Percentiles rank a stretch among this genome's conserved stretches.
phyloP scores from a whole-genome alignment of 2,113 vertebrate genomes.

The Terrapene triunguis region DNA sequence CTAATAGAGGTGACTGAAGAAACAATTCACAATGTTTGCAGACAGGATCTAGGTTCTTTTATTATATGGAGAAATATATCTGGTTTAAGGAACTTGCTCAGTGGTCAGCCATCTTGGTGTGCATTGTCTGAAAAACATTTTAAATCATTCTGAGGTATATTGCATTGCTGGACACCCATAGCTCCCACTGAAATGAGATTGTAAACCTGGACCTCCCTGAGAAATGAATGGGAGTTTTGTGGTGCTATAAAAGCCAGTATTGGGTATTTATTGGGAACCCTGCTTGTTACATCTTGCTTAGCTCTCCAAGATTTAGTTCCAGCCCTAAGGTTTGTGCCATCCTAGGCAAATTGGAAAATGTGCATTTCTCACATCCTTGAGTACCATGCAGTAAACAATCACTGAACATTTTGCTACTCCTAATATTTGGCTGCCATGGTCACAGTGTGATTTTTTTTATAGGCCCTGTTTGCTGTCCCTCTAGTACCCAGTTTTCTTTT shows the following conservation, averaged over 20 bases:
- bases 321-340: background rate
- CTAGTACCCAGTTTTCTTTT: background rate
- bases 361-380: background rate
- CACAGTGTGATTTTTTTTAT: background rate
- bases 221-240: background rate
- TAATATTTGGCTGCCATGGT: background rate
- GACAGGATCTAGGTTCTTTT: background rate
- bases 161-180: background rate
- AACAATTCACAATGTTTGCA: background rate
- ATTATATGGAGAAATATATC: background rate
- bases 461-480: background rate
- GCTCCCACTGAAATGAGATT: background rate
- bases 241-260: background rate
- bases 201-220: fast-evolving
- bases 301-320: background rate
- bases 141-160: background rate
- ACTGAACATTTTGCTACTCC: background rate
- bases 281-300: background rate
- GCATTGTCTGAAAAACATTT: background rate
- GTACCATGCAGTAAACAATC: background rate
- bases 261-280: background rate
- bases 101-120: background rate
- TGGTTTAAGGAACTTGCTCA: background rate
- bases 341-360: background rate
- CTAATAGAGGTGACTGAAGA: background rate